Conservation (phyloP, 2,113 vertebrate species). For the Gracilinanus agilis region DNA sequence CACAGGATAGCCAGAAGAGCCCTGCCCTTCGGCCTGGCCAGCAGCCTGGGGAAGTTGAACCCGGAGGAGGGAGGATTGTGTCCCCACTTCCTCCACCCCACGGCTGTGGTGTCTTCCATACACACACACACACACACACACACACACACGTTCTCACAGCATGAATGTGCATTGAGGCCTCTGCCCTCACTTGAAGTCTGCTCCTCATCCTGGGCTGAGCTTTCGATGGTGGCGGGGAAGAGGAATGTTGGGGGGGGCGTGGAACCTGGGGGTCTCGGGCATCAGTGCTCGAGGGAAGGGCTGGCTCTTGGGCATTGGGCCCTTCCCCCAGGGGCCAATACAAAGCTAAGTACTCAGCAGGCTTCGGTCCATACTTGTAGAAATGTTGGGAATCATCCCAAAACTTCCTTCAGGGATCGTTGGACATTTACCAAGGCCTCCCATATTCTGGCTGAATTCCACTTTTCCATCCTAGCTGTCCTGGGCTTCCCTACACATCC, state of each 20-base stretch:
- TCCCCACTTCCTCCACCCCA: neutral
- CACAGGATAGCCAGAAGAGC: neutral
- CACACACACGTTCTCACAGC: no score
- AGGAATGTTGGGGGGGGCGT: neutral
- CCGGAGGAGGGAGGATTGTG: neutral
- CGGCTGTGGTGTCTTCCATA: neutral
- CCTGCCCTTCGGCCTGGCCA: neutral
- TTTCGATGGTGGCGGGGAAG: neutral
- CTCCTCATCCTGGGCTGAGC: neutral
- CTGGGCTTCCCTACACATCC: neutral
- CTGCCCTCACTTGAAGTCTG: neutral
- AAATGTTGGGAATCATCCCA: neutral
- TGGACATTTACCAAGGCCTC: neutral
- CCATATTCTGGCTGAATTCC: constrained; percentile 19
- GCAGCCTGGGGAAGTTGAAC: neutral
- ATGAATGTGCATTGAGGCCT: neutral
- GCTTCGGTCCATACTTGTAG: neutral
- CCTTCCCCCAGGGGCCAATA: neutral
- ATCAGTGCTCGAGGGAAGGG: neutral
- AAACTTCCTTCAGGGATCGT: neutral
- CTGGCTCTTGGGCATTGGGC: accelerated
- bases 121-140: neutral
- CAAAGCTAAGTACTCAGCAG: neutral
- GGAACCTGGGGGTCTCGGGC: neutral
- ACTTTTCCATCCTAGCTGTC: neutral